Evolutionary conservation across 2,888 invertebrate species (phyloP), one percentile per base, ranked within the genome.

Genomic region (Orgyia antiqua): DNA sequence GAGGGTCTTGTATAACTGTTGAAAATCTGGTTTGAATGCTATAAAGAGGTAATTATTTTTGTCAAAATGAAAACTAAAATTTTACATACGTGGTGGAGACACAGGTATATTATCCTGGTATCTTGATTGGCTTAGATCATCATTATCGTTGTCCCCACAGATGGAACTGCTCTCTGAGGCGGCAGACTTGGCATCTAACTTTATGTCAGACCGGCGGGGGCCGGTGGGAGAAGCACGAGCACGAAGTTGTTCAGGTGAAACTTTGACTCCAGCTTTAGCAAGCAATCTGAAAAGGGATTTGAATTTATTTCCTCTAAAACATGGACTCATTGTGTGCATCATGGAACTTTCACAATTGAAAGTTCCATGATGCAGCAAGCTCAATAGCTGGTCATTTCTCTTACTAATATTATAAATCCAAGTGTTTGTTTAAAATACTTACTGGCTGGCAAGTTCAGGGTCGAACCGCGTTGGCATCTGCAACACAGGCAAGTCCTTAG

Each of bases 381-480:
- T n/a, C n/a, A n/a, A n/a, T n/a, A n/a, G n/a, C n/a, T n/a, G n/a
- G n/a, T n/a, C n/a, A n/a, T n/a, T n/a, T n/a, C n/a, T n/a, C n/a
- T n/a, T n/a, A n/a, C n/a, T n/a, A n/a, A n/a, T n/a, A n/a, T n/a
- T n/a, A n/a, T n/a, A n/a, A n/a, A n/a, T n/a, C n/a, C n/a, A n/a
- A n/a, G n/a, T n/a, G n/a, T n/a, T n/a, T n/a, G 15, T 4, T 15
- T 15, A 4, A 13, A 10, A 4, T 18, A 79, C 82, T 77, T 61
- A 90, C 90, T 89, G 89, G 79, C 93, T 93, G 35, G 96, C 96
- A 28, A 96, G 87, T 42, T 95, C 95, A 0, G 96, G 96, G 76
- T 96, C 95, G 71, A 96, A 96, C 11, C 95, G 92, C 38, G 94
- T 94, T 11, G 96, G 96, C 96, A 96, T 96, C 38, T 96, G 96